Conservation (phyloP, 2,113 vertebrate genomes). For the Dasyurus viverrinus region DNA sequence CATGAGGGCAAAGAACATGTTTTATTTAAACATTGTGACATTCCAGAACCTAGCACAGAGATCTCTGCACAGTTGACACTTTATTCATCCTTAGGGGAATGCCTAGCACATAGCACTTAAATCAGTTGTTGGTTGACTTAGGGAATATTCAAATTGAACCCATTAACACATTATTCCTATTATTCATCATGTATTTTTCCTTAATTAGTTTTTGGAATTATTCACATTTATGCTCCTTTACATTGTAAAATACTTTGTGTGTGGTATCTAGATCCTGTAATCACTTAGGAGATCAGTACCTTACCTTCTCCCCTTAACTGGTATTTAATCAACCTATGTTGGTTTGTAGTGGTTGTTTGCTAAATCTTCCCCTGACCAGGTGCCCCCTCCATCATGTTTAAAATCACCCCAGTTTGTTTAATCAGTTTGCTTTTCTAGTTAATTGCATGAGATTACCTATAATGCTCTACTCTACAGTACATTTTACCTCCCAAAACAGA, state of each 20-base stretch:
- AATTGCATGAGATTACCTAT: neutral
- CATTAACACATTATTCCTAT: neutral
- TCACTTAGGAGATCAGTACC: neutral
- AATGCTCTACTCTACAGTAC: neutral
- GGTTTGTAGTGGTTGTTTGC: neutral
- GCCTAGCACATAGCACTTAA: neutral
- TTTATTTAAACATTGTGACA: neutral
- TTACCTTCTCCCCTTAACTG: neutral
- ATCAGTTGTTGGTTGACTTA: neutral
- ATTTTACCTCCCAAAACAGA: neutral
- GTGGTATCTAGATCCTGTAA: neutral
- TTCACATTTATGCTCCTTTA: neutral
- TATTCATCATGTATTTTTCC: conserved; percentile 22
- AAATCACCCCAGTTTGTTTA: neutral
- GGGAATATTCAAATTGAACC: neutral
- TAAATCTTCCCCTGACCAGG: neutral
- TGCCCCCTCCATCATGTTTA: neutral
- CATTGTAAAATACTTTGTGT: conserved; percentile 14
- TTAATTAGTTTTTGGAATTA: neutral
- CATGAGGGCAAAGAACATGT: neutral
- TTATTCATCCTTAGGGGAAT: neutral
- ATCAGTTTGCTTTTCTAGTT: neutral
- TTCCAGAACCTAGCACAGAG: neutral
- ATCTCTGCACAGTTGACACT: neutral
- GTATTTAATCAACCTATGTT: neutral